Base-by-base conservation (phyloP, 35 echinoderm and acorn worm genomes). In the Diadema setosum region DNA sequence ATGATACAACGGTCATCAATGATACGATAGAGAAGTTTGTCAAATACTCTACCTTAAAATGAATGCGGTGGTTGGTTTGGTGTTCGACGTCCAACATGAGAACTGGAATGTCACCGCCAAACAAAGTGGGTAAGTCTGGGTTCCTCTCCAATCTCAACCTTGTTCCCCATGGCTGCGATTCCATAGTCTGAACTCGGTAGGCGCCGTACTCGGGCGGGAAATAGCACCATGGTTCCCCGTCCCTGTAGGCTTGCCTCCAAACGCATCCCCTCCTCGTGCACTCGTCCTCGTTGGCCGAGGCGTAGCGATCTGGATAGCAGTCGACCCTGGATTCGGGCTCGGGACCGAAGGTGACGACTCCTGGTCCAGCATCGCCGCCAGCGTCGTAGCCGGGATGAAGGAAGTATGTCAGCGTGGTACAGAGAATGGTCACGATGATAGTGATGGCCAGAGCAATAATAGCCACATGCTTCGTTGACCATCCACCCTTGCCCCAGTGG, bases 11-110 rank as follows among this genome's bases (percentile, higher is more conserved):
- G n/a, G n/a, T n/a, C n/a, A n/a, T n/a, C n/a, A n/a, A n/a, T n/a
- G n/a, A n/a, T n/a, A n/a, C n/a, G n/a, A n/a, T n/a, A n/a, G n/a
- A n/a, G n/a, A n/a, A n/a, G n/a, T n/a, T n/a, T n/a, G n/a, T n/a
- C n/a, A n/a, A n/a, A n/a, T n/a, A 2, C 35, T 57, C 58, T 52
- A 96, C 90, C 94, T 92, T 92, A 11, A 93, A 85, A 81, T 84
- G 81, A 34, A 93, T 61, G 12, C 94, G 81, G 25, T 86, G 57
- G 14, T 93, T 88, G 2, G 94, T 93, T 70, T 97, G 94, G 20
- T 85, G 42, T 67, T 97, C 94, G 4, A 97, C 58, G 44, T 93
- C 94, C 9, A 93, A 20, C 20, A 74, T 24, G 5, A 97, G 81
- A 12, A 18, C 83, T 12, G 85, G 27, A 20, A 96, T 88, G 44